Evolutionary conservation across 35 echinoderm and acorn worm genomes (phyloP).

Genomic region (Strongylocentrotus purpuratus): DNA sequence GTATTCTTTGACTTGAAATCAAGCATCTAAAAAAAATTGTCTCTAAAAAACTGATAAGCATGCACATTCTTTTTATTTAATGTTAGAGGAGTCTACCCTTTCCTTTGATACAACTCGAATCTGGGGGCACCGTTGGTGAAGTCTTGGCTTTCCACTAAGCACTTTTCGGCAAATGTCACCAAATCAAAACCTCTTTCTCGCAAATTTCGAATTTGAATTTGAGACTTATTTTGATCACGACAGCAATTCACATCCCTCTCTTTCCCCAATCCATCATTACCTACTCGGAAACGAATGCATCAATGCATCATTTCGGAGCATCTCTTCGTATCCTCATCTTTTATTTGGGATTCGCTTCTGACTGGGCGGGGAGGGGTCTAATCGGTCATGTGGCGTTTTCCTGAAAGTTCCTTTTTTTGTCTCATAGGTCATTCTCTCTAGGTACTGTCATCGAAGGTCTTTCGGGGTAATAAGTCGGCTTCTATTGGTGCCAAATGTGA

Average conservation of each 20-base stretch:
- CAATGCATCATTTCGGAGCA: neutral
- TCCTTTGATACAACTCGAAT: neutral
- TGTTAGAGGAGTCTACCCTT: no score
- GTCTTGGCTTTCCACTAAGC: neutral
- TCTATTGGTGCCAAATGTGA: neutral
- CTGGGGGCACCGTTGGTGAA: neutral
- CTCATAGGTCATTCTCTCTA: neutral
- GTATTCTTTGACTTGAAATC: no score
- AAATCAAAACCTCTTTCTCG: neutral
- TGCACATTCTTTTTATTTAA: no score
- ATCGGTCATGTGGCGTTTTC: neutral
- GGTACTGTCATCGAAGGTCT: neutral
- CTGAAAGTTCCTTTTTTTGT: neutral
- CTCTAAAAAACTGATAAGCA: no score
- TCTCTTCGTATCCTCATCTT: neutral
- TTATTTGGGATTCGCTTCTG: neutral
- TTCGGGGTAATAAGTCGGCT: neutral
- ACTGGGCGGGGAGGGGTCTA: neutral
- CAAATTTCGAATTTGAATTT: constrained; percentile 19
- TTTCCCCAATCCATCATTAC: neutral
- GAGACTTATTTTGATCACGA: constrained; percentile 17
- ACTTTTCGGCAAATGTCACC: neutral
- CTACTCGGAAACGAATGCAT: neutral
- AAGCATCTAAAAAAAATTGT: no score
- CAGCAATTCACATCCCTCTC: neutral